phyloP scores from a whole-genome alignment of 1,140 invertebrate species.

The Chrysomallon squamiferum region DNA sequence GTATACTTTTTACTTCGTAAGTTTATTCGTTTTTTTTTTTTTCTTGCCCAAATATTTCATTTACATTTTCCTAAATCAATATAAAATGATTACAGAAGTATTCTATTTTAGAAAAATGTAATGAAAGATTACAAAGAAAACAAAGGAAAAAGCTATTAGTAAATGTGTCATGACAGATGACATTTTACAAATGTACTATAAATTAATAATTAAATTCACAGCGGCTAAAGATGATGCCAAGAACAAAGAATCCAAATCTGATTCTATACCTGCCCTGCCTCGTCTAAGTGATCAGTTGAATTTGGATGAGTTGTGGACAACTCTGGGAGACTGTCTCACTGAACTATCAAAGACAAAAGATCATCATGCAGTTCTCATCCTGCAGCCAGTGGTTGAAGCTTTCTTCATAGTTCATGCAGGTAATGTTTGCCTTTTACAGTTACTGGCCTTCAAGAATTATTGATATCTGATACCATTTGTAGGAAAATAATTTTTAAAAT shows the following conservation, averaged over 20 bases:
- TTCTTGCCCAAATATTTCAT: not conserved
- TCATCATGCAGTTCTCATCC: constrained; percentile 89
- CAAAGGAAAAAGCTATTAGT: not conserved
- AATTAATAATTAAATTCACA: too few relatives aligned
- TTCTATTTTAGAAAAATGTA: not conserved
- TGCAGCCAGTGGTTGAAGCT: constrained; percentile 91
- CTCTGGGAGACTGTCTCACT: constrained; percentile 80
- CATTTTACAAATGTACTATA: too few relatives aligned
- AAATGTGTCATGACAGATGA: too few relatives aligned
- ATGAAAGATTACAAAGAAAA: not conserved
- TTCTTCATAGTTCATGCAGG: constrained; percentile 88
- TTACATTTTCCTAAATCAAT: not conserved
- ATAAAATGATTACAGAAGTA: not conserved
- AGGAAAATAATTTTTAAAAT: too few relatives aligned
- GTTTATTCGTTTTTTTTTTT: not conserved
- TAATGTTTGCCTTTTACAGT: too few relatives aligned
- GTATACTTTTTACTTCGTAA: too few relatives aligned
- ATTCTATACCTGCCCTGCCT: constrained; percentile 60
- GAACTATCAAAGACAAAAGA: constrained; percentile 88
- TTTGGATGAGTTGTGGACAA: constrained; percentile 76
- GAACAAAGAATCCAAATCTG: constrained; percentile 17
- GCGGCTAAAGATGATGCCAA: constrained; percentile 14
- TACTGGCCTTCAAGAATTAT: too few relatives aligned
- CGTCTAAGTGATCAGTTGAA: constrained; percentile 76
- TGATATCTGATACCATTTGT: too few relatives aligned